Percentiles rank a stretch among this genome's conserved stretches.
phyloP scores from a whole-genome alignment of 1,140 invertebrate genomes.

The Papilio glaucus region DNA sequence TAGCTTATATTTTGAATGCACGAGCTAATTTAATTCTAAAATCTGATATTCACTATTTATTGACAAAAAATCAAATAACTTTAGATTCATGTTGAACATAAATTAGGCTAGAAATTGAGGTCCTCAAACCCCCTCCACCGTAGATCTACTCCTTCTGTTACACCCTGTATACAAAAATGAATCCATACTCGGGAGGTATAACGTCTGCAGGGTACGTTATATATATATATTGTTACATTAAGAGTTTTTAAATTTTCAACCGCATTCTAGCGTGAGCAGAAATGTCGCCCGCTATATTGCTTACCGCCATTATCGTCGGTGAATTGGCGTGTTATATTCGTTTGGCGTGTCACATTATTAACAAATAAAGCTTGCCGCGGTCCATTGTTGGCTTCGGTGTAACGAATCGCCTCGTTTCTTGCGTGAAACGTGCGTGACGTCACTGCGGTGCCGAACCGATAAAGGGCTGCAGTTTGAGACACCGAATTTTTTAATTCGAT shows the following conservation, averaged over 20 bases:
- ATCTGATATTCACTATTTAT: no score
- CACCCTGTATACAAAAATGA: no score
- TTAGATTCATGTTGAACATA: no score
- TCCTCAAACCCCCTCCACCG: no score
- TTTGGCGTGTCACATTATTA: slow-evolving; percentile 68
- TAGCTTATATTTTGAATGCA: no score
- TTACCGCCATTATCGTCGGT: slow-evolving; percentile 53
- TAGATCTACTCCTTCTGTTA: no score
- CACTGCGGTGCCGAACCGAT: slow-evolving; percentile 48
- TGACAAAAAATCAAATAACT: no score
- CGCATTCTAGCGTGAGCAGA: slow-evolving; percentile 20
- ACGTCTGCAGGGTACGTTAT: background rate
- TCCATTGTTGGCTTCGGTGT: slow-evolving; percentile 63
- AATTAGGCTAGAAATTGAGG: no score
- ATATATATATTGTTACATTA: no score
- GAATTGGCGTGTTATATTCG: slow-evolving; percentile 70
- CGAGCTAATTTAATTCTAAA: no score
- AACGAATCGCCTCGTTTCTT: slow-evolving; percentile 64
- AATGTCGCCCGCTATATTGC: slow-evolving; percentile 42
- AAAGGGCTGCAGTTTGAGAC: slow-evolving; percentile 57
- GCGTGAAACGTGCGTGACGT: slow-evolving; percentile 58
- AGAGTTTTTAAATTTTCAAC: background rate
- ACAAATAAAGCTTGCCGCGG: slow-evolving; percentile 71
- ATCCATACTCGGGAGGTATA: background rate
- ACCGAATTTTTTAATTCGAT: slow-evolving; percentile 66